Evolutionary conservation across 1,140 invertebrate species (phyloP).

Genomic region (Drosophila pseudoobscura): DNA sequence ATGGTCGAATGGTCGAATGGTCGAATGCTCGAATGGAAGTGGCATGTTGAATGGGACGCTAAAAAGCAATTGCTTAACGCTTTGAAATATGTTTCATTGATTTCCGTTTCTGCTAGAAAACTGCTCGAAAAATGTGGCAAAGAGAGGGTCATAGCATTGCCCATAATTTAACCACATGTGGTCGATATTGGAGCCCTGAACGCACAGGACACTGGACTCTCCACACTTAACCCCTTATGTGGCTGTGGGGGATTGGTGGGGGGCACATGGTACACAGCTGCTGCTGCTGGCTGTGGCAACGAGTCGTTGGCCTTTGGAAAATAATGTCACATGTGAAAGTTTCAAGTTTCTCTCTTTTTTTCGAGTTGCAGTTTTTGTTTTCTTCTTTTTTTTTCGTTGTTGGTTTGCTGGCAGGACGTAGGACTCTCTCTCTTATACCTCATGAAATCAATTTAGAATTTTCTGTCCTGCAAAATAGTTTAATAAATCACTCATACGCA

Average conservation of each 20-base stretch:
- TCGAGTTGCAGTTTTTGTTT: constrained; percentile 30
- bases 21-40: constrained; percentile 21
- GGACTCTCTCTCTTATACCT: constrained; percentile 13
- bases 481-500: constrained; percentile 78
- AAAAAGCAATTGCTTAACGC: constrained; percentile 66
- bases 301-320: constrained; percentile 6
- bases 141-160: constrained; percentile 25
- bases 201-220: constrained; percentile 27
- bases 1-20: no score
- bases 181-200: constrained; percentile 63
- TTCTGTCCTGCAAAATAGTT: constrained; percentile 41
- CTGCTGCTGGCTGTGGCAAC: constrained; percentile 4
- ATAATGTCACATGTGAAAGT: constrained; percentile 47
- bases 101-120: constrained; percentile 55
- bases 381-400: constrained; percentile 33
- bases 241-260: no score
- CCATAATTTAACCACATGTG: constrained; percentile 81
- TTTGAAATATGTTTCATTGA: constrained; percentile 79
- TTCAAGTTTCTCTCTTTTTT: constrained; percentile 23
- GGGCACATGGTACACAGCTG: constrained; percentile 44
- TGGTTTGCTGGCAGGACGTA: constrained; percentile 59
- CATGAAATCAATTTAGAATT: constrained; percentile 68
- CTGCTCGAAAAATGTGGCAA: constrained; percentile 53
- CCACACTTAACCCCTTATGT: constrained; percentile 75
- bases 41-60: constrained; percentile 47